Percentiles rank a stretch among this genome's conserved stretches.
Evolutionary conservation across 2,888 invertebrate species (phyloP).

Genomic region (Selenia dentaria): DNA sequence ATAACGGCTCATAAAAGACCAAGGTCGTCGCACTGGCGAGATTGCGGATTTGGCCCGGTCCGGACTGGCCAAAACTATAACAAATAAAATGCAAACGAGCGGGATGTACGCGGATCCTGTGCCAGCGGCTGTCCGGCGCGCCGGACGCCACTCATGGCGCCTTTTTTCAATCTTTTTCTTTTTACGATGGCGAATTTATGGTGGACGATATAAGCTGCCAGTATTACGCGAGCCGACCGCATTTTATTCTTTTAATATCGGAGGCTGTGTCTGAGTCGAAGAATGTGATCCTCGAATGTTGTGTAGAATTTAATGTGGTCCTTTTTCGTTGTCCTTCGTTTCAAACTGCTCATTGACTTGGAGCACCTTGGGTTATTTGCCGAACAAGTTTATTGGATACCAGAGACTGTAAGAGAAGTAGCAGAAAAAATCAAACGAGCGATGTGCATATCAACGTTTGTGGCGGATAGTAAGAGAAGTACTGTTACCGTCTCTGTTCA

Average conservation of each 20-base stretch:
- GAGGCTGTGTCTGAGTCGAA: slow-evolving; percentile 14
- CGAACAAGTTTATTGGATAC: slow-evolving; percentile 10
- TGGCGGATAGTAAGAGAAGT: too few species aligned
- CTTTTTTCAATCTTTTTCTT: slow-evolving; percentile 36
- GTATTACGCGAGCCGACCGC: slow-evolving; percentile 49
- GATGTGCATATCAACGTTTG: too few species aligned
- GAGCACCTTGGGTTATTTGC: slow-evolving; percentile 7
- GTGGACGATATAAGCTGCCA: slow-evolving; percentile 50
- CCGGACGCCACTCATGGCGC: slow-evolving; percentile 39
- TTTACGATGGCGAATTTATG: slow-evolving; percentile 45
- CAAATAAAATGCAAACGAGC: slow-evolving; percentile 59
- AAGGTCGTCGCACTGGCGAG: slow-evolving; percentile 77
- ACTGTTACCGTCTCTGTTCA: too few species aligned
- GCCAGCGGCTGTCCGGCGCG: slow-evolving; percentile 15
- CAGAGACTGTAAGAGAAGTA: too few species aligned
- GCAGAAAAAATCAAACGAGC: too few species aligned
- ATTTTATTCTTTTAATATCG: slow-evolving; percentile 31
- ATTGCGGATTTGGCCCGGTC: slow-evolving; percentile 66
- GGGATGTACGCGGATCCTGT: slow-evolving; percentile 70
- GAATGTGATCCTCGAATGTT: slow-evolving; percentile 23
- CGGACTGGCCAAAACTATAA: slow-evolving; percentile 37
- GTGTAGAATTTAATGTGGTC: slow-evolving; percentile 12
- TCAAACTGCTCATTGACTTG: slow-evolving; percentile 7
- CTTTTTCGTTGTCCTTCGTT: slow-evolving; percentile 20
- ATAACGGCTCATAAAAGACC: slow-evolving; percentile 65